phyloP scores from a whole-genome alignment of 2,888 invertebrate species.

The Balanococcus diminutus region DNA sequence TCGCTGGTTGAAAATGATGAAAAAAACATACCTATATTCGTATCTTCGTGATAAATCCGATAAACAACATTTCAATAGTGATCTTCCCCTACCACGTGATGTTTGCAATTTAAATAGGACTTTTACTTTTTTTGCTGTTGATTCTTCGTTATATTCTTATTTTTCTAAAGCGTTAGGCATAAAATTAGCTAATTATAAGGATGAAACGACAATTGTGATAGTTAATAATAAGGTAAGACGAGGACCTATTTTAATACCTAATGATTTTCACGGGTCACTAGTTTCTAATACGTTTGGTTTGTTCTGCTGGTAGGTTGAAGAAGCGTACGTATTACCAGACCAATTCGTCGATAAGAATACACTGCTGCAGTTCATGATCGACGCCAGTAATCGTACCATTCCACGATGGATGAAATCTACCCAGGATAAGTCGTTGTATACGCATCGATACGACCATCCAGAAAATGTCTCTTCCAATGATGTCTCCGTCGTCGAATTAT shows the following conservation, averaged over 20 bases:
- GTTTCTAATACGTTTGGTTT: too few relatives aligned
- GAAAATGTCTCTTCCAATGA: slow-evolving; percentile 12
- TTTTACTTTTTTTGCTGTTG: slow-evolving; percentile 72
- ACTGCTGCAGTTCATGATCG: slow-evolving; percentile 18
- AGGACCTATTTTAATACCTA: neutral
- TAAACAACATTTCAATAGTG: neutral
- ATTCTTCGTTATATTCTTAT: slow-evolving; percentile 73
- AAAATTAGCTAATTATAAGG: slow-evolving; percentile 67
- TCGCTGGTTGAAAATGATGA: slow-evolving; percentile 45
- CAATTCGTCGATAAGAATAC: slow-evolving; percentile 15
- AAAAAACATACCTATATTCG: slow-evolving; percentile 43
- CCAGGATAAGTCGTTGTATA: slow-evolving; percentile 26
- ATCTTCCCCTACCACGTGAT: slow-evolving; percentile 53
- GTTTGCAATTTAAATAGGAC: slow-evolving; percentile 66
- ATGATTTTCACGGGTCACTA: neutral
- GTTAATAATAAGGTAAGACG: slow-evolving; percentile 72
- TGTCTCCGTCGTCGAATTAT: slow-evolving; percentile 14
- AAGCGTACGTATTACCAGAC: slow-evolving; percentile 42
- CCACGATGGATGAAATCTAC: slow-evolving; percentile 50
- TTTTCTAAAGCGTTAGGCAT: slow-evolving; percentile 79
- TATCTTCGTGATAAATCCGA: neutral
- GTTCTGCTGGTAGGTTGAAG: slow-evolving; percentile 30
- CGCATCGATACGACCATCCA: slow-evolving; percentile 21
- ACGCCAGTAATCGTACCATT: slow-evolving; percentile 1
- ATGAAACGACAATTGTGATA: slow-evolving; percentile 73